phyloP scores from a whole-genome alignment of 2,113 vertebrate genomes.

The Diadophis punctatus region DNA sequence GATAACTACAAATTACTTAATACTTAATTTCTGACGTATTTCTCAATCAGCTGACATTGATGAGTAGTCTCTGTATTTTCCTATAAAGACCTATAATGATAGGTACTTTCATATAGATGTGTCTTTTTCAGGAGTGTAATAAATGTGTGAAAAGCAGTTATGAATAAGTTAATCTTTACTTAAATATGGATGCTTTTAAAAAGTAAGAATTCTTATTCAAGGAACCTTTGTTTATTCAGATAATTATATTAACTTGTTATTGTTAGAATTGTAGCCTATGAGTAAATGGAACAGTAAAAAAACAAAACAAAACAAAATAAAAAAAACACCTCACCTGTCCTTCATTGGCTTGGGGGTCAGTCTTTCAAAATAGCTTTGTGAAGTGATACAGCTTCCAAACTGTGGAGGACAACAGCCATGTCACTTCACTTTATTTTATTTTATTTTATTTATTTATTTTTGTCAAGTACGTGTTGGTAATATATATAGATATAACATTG shows the following conservation, averaged over 20 bases:
- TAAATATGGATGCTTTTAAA: background rate
- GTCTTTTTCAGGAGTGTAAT: background rate
- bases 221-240: background rate
- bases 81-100: background rate
- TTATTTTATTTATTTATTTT: no score
- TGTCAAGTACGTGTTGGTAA: no score
- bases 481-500: no score
- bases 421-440: no score
- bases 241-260: background rate
- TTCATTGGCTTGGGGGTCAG: background rate
- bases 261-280: background rate
- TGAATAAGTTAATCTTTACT: background rate
- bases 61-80: background rate
- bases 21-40: background rate
- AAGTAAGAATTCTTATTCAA: background rate
- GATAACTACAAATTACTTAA: background rate
- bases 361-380: background rate
- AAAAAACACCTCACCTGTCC: background rate
- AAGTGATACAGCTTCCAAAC: background rate
- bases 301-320: no score
- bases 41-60: background rate
- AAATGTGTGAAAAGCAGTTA: background rate
- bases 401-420: background rate
- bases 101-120: background rate
- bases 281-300: background rate